These are phyloP conservation scores for Prionailurus viverrinus DNA, from an alignment of 2,113 vertebrate genomes.

Conservation along the genomic window DNA sequence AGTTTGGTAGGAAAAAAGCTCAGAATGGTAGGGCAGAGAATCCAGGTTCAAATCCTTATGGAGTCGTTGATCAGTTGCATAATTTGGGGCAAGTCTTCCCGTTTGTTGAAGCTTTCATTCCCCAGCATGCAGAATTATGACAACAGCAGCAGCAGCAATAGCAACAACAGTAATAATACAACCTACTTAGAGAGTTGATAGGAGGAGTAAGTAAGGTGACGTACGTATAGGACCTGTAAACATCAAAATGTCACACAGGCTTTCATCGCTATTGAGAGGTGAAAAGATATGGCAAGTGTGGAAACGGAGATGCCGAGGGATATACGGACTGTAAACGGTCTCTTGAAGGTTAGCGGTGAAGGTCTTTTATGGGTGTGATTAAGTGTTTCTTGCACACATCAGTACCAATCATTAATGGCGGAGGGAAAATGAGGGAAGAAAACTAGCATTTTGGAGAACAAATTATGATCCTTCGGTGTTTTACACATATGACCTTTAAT, in stretches of 20 bases:
- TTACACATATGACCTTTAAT: not conserved
- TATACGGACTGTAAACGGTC: not conserved
- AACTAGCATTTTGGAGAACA: not conserved
- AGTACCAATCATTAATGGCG: not conserved
- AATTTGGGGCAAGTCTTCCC: not conserved
- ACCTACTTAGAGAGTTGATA: not conserved
- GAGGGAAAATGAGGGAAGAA: constrained; percentile 27
- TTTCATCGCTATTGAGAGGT: not conserved
- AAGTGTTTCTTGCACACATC: constrained; percentile 17
- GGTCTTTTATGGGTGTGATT: not conserved
- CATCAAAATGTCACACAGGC: not conserved
- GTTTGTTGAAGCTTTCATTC: not conserved
- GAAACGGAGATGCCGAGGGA: not conserved
- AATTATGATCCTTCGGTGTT: not conserved
- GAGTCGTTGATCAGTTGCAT: not conserved
- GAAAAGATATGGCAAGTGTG: not conserved
- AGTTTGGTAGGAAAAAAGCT: not conserved
- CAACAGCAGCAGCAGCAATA: not conserved
- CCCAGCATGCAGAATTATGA: not conserved
- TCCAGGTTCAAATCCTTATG: not conserved
- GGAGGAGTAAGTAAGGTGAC: not conserved
- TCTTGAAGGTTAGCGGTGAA: not conserved
- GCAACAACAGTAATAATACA: not conserved
- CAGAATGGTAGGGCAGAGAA: not conserved
- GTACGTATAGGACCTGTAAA: not conserved